Evolutionary conservation across 2,797 vertebrate genomes (phyloP), one percentile per base, ranked within the genome.

Genomic region (Alca torda): DNA sequence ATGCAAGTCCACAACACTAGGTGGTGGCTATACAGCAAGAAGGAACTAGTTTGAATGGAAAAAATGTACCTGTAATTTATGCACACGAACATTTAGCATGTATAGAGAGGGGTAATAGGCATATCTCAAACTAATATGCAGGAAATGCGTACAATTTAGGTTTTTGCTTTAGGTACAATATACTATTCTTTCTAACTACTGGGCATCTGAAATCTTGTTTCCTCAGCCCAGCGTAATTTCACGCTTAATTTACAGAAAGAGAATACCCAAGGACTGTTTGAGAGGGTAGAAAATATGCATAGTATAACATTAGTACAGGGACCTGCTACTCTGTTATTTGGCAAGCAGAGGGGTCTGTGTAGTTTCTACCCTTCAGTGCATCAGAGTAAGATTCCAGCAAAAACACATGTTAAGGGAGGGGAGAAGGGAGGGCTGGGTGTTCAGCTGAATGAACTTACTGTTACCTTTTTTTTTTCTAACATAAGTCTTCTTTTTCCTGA

Each of bases 361-460:
- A 91, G 90, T 97, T 96, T 96, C 96, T 92, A 80, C 91, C 95
- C 96, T 96, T 95, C 93, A 90, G 96, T 92, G 95, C 81, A 76
- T 96, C 96, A 68, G 90, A 91, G 94, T 61, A 91, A 97, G 95
- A 97, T 93, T 97, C 96, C 97, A 98, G 98, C 98, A 98, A 98
- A 98, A 98, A 97, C 97, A 97, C 96, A 97, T 97, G 97, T 96
- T 93, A 91, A 51, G 96, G 92, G 97, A 97, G 98, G 72, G 78
- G 24, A 87, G 80, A 51, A 78, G 82, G 84, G 94, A 93, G 95
- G 86, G 84, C 54, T 86, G 85, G 60, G 86, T 80, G 83, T 96
- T 97, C 98, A 95, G 98, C 98, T 99, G 98, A 99, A 99, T 99
- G 99, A 99, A 99, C 99, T 99, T 98, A 99, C 99, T 99, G 99